Percentiles rank a stretch among this genome's conserved stretches.
phyloP scores from a whole-genome alignment of 1,140 invertebrate genomes.

The Apocrypta bakeri region DNA sequence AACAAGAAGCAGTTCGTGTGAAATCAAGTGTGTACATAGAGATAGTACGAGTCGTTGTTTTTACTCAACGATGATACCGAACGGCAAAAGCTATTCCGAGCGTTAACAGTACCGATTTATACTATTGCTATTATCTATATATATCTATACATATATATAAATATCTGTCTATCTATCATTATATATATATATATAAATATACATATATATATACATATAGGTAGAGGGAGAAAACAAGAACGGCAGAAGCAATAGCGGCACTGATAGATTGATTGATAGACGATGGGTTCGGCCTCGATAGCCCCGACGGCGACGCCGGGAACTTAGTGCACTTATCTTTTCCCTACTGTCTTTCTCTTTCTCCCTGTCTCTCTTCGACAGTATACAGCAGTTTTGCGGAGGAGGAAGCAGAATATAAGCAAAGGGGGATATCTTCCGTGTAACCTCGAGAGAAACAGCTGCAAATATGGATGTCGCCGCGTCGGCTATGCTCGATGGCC shows the following conservation, averaged over 20 bases:
- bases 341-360: no score
- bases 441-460: background rate
- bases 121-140: no score
- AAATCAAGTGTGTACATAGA: background rate
- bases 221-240: background rate
- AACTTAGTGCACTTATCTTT: slow-evolving; percentile 38
- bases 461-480: slow-evolving; percentile 74
- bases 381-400: background rate
- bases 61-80: no score
- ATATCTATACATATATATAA: background rate
- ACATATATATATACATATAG: no score
- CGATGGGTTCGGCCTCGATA: slow-evolving; percentile 17
- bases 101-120: background rate
- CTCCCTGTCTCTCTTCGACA: no score
- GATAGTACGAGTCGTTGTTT: background rate
- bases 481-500: slow-evolving; percentile 81
- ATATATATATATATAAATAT: no score
- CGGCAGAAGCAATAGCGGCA: background rate
- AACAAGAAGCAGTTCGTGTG: background rate
- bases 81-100: no score
- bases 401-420: background rate
- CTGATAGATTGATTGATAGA: slow-evolving; percentile 36
- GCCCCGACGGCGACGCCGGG: background rate
- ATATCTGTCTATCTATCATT: no score
- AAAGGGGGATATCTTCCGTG: no score